Base-by-base conservation (phyloP, 30 jellyfish, hydroid and myxozoan species). In the Clytia hemisphaerica region DNA sequence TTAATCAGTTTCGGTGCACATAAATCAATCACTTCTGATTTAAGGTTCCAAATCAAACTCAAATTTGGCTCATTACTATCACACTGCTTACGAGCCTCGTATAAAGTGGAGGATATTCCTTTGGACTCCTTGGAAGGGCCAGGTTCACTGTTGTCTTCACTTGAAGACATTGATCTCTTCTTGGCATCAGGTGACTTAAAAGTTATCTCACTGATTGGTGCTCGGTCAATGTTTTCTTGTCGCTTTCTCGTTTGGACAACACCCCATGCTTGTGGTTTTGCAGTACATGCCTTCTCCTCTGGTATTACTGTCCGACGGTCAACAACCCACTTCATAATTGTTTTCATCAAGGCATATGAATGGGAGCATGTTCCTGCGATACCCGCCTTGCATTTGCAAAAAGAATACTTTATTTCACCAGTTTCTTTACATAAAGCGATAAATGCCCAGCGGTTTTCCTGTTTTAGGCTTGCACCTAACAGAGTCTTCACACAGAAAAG, bases 361-460 rank as follows among this genome's bases (percentile, higher is more conserved):
- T 57, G 70, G 42, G 70, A 57, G 70, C 70, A 57, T 57, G 70
- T 57, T 57, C 70, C 70, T 22, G 30, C 70, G 30, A 9, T 57
- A 0, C 70, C 70, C 25, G 70, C 70, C 4, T 38, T 38, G 35
- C 49, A 57, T 57, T 57, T 38, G 30, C 70, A 57, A 57, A 3
- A 57, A 9, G 49, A 6, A 57, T 57, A 57, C 15, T n/a, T 4
- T 21, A 57, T 22, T 6, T 57, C 70, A 57, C 70, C 30, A 22
- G 70, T 57, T 26, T 21, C 42, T 57, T 22, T 57, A 31, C 30
- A 22, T 5, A 57, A n/a, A 57, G 70, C 70, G 25, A 57, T 6
- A 33, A 57, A 57, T 5, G 30, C 70, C 70, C 70, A 57, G 25
- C 70, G 25, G 49, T 57, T 57, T n/a, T 38, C 70, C 30, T 57